A percentile compares a stretch with the other conserved stretches of the same genome.
Evolutionary conservation across 1,140 invertebrate species (phyloP).

Genomic region (Drosophila tsacasi): DNA sequence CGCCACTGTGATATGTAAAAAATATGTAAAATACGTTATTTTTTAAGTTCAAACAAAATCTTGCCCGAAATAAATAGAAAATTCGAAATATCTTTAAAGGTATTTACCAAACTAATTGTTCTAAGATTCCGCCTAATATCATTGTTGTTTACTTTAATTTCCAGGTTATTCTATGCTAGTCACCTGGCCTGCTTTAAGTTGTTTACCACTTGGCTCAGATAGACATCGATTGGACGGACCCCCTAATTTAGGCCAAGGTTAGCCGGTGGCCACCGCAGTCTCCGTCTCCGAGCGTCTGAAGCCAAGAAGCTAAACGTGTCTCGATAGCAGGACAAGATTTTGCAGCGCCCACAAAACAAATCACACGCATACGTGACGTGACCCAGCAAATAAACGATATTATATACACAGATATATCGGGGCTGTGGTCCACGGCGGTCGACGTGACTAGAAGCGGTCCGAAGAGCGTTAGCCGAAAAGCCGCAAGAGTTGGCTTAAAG

Average conservation of each 20-base stretch:
- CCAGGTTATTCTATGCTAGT: not conserved
- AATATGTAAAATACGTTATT: not conserved
- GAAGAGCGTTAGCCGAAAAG: slow-evolving; percentile 11
- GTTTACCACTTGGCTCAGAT: slow-evolving; percentile 26
- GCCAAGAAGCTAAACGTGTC: slow-evolving; percentile 58
- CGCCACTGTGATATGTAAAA: slow-evolving; percentile 2
- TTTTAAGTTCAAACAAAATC: not conserved
- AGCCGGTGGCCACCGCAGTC: slow-evolving; percentile 38
- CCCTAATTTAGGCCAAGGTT: slow-evolving; percentile 71
- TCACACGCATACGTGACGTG: slow-evolving; percentile 78
- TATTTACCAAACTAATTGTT: not conserved
- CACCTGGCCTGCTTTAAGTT: not conserved
- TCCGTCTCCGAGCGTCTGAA: slow-evolving; percentile 8
- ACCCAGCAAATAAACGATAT: slow-evolving; percentile 48
- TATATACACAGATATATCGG: slow-evolving; percentile 32
- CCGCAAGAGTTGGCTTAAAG: slow-evolving; percentile 9
- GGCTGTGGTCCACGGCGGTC: slow-evolving; percentile 32
- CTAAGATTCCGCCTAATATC: not conserved
- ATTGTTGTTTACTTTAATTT: slow-evolving; percentile 10
- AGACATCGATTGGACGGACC: slow-evolving; percentile 4
- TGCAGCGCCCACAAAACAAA: slow-evolving; percentile 54
- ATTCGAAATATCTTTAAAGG: not conserved
- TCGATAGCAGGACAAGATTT: slow-evolving; percentile 71
- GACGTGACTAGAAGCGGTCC: slow-evolving; percentile 41
- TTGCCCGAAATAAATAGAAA: not conserved